A percentile compares a stretch with the other conserved stretches of the same genome.
These are phyloP conservation scores for Bos taurus DNA, from an alignment of 2,113 vertebrate genomes.

Conservation along the genomic window ARS-UCD2.0 NC_037332.1:105396501-105397000, in stretches of 20 bases:
- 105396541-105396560: neutral
- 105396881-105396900: neutral
- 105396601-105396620: neutral
- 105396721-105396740: neutral
- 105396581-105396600: neutral
- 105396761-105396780: neutral
- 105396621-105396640: neutral
- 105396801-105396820: neutral
- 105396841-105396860: neutral
- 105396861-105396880: neutral
- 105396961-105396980: neutral
- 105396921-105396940: neutral
- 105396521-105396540: neutral
- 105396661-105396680: neutral
- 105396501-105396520: neutral
- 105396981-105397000: neutral
- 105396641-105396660: neutral
- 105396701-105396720: neutral
- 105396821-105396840: neutral
- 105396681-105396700: neutral
- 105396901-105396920: no score
- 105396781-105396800: neutral
- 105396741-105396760: neutral
- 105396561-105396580: neutral
- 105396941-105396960: neutral